A percentile compares a stretch with the other conserved stretches of the same genome.
Evolutionary conservation across 2,888 invertebrate genomes (phyloP).

Genomic region (Eudasyphora cyanicolor): DNA sequence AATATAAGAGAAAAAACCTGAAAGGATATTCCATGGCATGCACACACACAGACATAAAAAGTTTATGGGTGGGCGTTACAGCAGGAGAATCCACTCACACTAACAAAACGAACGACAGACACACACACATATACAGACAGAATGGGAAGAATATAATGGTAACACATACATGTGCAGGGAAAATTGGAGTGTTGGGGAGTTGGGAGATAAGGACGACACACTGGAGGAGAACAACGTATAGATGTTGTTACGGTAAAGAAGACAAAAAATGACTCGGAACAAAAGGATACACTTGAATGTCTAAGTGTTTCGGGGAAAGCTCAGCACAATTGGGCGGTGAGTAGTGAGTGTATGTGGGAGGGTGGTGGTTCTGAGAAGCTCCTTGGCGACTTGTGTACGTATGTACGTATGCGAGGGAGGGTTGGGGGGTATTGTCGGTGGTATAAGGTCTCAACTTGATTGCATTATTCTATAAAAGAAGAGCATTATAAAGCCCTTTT

Average conservation of each 20-base stretch:
- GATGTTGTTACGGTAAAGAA: not conserved
- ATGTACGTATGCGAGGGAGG: not conserved
- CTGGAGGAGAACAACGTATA: not conserved
- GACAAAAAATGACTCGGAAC: not conserved
- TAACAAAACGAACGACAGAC: no score
- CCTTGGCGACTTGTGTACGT: no score
- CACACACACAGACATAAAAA: constrained; percentile 69
- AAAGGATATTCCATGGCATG: constrained; percentile 31
- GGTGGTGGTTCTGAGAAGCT: not conserved
- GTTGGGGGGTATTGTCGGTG: not conserved
- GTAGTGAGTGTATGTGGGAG: not conserved
- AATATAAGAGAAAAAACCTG: constrained; percentile 13
- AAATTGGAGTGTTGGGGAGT: no score
- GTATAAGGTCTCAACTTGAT: constrained; percentile 59
- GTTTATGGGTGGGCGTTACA: constrained; percentile 77
- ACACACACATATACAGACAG: constrained; percentile 15
- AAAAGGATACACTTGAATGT: constrained; percentile 21
- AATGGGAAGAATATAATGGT: constrained; percentile 34
- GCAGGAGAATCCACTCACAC: constrained; percentile 2
- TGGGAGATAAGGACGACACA: no score
- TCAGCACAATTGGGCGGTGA: not conserved
- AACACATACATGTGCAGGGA: constrained; percentile 42
- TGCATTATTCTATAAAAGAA: constrained; percentile 62
- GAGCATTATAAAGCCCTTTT: constrained; percentile 58
- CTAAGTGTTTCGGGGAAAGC: constrained; percentile 16